Percentiles rank a stretch among this genome's conserved stretches.
Evolutionary conservation across 1,140 invertebrate species (phyloP).

Genomic region (Homalodisca vitripennis): DNA sequence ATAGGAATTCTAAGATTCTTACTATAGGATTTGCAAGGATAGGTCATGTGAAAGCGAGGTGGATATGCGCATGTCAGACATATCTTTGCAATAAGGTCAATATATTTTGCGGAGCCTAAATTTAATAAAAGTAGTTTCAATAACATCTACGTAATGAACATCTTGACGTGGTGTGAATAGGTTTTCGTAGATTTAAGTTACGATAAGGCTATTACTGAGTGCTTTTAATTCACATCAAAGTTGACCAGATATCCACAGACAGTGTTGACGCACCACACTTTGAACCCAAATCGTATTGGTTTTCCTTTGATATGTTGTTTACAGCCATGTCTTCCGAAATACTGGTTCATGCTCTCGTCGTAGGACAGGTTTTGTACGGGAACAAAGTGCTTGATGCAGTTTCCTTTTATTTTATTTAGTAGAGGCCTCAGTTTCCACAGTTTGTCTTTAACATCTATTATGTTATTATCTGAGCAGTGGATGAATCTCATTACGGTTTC

Average conservation of each 20-base stretch:
- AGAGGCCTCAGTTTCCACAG: conserved; percentile 34
- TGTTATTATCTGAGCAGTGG: no score
- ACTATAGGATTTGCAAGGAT: no score
- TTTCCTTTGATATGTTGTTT: conserved; percentile 43
- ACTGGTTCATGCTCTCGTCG: conserved; percentile 43
- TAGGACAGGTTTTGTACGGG: conserved; percentile 40
- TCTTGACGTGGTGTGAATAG: no score
- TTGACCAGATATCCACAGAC: conserved; percentile 33
- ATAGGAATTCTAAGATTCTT: no score
- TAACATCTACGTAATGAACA: no score
- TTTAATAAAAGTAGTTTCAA: no score
- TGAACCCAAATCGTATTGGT: conserved; percentile 35
- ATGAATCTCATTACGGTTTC: conserved; percentile 32
- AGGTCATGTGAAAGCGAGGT: no score
- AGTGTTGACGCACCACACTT: conserved; percentile 32
- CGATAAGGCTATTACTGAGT: no score
- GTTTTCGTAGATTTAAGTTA: no score
- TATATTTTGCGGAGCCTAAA: no score
- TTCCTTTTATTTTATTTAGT: conserved; percentile 32
- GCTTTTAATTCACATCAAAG: conserved; percentile 34
- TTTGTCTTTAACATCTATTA: conserved; percentile 31
- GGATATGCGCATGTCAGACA: no score
- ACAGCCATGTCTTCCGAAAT: conserved; percentile 38
- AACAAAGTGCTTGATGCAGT: conserved; percentile 38
- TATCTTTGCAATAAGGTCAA: no score